Percentiles rank a stretch among this genome's conserved stretches.
Evolutionary conservation across 2,113 vertebrate genomes (phyloP).

Genomic region (Ictalurus punctatus): DNA sequence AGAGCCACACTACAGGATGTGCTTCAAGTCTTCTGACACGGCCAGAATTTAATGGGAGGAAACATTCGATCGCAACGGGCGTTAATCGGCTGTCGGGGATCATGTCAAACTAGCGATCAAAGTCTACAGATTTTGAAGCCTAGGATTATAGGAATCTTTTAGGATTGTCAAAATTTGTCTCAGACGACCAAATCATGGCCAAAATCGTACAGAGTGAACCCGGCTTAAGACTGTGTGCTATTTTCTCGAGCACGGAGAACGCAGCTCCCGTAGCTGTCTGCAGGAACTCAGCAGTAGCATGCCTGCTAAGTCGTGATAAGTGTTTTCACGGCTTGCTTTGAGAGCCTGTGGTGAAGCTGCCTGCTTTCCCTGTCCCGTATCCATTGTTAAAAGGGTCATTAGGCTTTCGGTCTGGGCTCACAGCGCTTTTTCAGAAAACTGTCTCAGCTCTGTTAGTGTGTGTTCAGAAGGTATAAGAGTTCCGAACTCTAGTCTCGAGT

Average conservation of each 20-base stretch:
- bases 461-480: neutral
- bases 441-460: neutral
- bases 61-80: no score
- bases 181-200: no score
- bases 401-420: neutral
- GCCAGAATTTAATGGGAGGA: no score
- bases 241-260: neutral
- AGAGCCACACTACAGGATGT: no score
- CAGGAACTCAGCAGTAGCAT: neutral
- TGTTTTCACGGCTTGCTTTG: neutral
- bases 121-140: no score
- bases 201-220: no score
- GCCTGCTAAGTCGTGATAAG: neutral
- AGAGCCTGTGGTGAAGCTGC: neutral
- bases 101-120: no score
- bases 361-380: neutral
- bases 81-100: no score
- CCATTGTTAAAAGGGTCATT: neutral
- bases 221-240: neutral
- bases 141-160: no score
- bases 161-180: no score
- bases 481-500: no score
- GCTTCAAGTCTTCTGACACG: no score
- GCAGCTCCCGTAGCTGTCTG: neutral
- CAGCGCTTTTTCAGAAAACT: neutral